phyloP scores from a whole-genome alignment of 2,113 vertebrate species.

The Lontra canadensis region DNA sequence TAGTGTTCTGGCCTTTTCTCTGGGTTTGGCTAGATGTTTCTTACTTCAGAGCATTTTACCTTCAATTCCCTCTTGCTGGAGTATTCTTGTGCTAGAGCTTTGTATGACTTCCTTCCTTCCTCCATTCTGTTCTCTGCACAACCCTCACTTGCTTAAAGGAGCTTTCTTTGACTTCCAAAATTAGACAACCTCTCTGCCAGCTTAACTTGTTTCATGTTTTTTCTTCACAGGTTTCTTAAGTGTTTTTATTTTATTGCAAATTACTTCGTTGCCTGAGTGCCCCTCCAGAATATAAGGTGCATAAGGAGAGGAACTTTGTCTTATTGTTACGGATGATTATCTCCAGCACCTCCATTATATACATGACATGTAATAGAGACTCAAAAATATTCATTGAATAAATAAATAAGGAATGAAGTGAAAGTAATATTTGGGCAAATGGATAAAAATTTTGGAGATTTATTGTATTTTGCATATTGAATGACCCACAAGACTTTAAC shows the following conservation, averaged over 20 bases:
- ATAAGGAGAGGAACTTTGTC: background rate
- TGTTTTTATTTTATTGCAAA: background rate
- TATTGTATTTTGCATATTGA: background rate
- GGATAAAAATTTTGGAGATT: background rate
- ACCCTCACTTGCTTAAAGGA: background rate
- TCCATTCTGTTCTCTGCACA: background rate
- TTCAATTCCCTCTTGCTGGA: background rate
- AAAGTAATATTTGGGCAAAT: background rate
- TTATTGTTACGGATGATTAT: background rate
- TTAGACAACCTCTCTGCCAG: background rate
- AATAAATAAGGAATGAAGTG: background rate
- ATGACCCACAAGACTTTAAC: background rate
- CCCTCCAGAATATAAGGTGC: background rate
- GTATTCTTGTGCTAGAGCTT: background rate
- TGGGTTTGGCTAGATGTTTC: background rate
- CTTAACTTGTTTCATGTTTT: background rate
- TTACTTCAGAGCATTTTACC: background rate
- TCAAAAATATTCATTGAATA: background rate
- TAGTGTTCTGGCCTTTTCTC: background rate
- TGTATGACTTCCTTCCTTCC: background rate
- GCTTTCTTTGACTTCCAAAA: background rate
- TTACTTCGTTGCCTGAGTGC: background rate
- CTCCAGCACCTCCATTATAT: background rate
- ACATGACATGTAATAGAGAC: background rate
- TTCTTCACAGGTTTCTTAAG: background rate